Evolutionary conservation across 2,888 invertebrate species (phyloP), one percentile per base, ranked within the genome.

Genomic region (Prosopocoilus inquinatus): DNA sequence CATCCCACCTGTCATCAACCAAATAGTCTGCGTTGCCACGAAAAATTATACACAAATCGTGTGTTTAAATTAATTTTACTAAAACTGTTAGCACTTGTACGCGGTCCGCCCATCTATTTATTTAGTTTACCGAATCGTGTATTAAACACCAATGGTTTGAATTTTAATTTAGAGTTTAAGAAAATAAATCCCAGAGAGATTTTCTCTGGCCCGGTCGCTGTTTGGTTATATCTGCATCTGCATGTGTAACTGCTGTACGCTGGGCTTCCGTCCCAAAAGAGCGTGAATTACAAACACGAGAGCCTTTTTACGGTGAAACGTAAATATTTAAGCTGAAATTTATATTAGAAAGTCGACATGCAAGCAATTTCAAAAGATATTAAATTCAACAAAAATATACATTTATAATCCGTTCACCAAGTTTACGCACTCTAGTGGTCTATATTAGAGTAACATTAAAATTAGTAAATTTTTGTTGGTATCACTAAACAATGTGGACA

Each of bases 1-100:
- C 38, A 47, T 28, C 43, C 47, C 47, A 47, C 46, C 15, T 15
- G 41, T 41, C 41, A 41, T 11, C 41, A 15, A 9, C 9, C n/a
- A 41, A 41, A 28, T 28, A 28, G 12, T 41, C 41, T 12, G 3
- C 41, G 41, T 13, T 11, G 41, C 41, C 5, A 11, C 41, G 16
- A 9, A 15, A 41, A 15, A 41, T 41, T 13, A 41, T 41, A 13
- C 41, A 9, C 41, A 11, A 9, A 41, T 41, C 16, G 16, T 41
- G 12, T 41, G 41, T 41, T 41, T 41, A 41, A 13, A 15, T 15
- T 15, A 11, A 41, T 41, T 41, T 41, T 15, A 15, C 15, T 41
- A 41, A 41, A 41, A 13, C 41, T 41, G 41, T 41, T 41, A 41
- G 15, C 41, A 41, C 41, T 41, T 41, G 15, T 9, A 15, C 12